A percentile compares a stretch with the other conserved stretches of the same genome.
Conservation (phyloP, 2,888 invertebrate species). For the Timandra comae region DNA sequence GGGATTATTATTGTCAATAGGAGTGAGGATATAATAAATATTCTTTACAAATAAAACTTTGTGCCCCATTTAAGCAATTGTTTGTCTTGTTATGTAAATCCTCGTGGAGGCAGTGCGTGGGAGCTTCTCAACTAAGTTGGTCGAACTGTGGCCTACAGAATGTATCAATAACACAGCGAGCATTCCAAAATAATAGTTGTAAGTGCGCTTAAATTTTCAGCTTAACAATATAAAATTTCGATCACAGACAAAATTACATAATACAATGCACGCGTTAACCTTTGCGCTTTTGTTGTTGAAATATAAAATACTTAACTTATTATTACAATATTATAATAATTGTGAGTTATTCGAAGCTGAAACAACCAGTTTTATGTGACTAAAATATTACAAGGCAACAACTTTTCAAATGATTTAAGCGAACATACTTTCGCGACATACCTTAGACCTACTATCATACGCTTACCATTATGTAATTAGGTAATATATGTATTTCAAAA, state of each 20-base stretch:
- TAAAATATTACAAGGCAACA: slow-evolving; percentile 63
- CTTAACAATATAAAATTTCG: slow-evolving; percentile 73
- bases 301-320: slow-evolving; percentile 70
- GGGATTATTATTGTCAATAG: slow-evolving; percentile 23
- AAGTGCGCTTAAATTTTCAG: slow-evolving; percentile 58
- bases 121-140: slow-evolving; percentile 2
- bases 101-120: background rate
- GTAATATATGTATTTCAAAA: slow-evolving; percentile 11
- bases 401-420: slow-evolving; percentile 51
- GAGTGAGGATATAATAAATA: slow-evolving; percentile 10
- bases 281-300: slow-evolving; percentile 60
- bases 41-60: background rate
- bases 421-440: slow-evolving; percentile 43
- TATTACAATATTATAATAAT: slow-evolving; percentile 49
- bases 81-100: slow-evolving; percentile 1
- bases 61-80: no score
- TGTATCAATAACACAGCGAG: slow-evolving; percentile 37
- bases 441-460: slow-evolving; percentile 25
- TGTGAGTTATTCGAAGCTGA: slow-evolving; percentile 64
- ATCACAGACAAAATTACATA: slow-evolving; percentile 75
- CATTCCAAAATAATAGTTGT: slow-evolving; percentile 31
- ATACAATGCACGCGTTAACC: slow-evolving; percentile 56
- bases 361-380: slow-evolving; percentile 62
- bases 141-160: slow-evolving; percentile 31
- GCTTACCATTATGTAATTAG: slow-evolving; percentile 19